Conservation (phyloP, 2,797 vertebrate genomes). For the Sebastes matsubarae region DNA sequence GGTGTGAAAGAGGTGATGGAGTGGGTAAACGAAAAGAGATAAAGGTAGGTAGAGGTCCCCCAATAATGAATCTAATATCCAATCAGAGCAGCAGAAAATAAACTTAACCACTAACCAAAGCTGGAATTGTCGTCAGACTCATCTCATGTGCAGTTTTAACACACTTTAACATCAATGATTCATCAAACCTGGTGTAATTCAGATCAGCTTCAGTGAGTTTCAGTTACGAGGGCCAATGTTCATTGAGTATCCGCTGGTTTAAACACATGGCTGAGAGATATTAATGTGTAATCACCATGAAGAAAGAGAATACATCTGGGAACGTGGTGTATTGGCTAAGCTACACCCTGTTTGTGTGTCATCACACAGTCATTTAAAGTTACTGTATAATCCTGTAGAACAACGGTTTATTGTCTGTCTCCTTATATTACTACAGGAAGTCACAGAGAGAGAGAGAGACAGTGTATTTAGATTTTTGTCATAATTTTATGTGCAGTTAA, state of each 20-base stretch:
- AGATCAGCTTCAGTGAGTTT: slow-evolving; percentile 48
- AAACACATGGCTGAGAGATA: not conserved
- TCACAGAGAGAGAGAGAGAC: not conserved
- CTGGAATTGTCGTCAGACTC: not conserved
- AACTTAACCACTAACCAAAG: not conserved
- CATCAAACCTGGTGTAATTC: slow-evolving; percentile 34
- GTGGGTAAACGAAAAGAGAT: not conserved
- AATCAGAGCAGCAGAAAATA: not conserved
- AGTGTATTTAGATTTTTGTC: not conserved
- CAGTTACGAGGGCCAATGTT: slow-evolving; percentile 48
- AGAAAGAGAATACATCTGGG: not conserved
- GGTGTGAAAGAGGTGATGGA: slow-evolving; percentile 40
- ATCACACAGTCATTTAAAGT: slow-evolving; percentile 35
- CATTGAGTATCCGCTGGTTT: not conserved
- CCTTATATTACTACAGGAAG: not conserved
- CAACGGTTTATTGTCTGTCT: slow-evolving; percentile 7
- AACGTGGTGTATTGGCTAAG: not conserved
- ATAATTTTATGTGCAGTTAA: not conserved
- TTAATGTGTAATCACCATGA: slow-evolving; percentile 47
- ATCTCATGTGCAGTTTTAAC: not conserved
- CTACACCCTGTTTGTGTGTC: slow-evolving; percentile 4
- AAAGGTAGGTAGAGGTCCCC: not conserved
- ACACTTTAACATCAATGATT: slow-evolving; percentile 41
- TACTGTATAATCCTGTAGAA: slow-evolving; percentile 50
- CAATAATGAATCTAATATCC: not conserved